phyloP scores from a whole-genome alignment of 2,888 invertebrate genomes.

The Heliconius ismenius region DNA sequence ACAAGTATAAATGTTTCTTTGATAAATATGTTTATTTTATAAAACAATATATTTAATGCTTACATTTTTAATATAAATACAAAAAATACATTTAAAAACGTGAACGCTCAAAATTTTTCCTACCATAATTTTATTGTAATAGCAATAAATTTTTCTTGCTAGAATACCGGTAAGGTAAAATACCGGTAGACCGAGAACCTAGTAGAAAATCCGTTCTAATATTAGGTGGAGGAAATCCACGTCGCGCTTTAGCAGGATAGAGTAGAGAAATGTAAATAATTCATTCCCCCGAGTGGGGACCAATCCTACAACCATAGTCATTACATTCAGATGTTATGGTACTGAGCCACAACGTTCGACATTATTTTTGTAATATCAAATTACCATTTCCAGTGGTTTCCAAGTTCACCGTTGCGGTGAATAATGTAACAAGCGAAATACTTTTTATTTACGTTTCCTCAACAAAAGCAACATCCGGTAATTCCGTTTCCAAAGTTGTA shows the following conservation, averaged over 20 bases:
- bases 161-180: too few relatives aligned
- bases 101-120: too few relatives aligned
- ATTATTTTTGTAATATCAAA: background rate
- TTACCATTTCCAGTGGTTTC: background rate
- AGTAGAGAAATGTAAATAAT: background rate
- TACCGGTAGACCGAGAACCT: background rate
- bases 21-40: too few relatives aligned
- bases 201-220: background rate
- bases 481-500: conserved; percentile 12
- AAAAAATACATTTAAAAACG: background rate
- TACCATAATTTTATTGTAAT: too few relatives aligned
- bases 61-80: background rate
- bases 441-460: conserved; percentile 14
- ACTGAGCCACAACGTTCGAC: background rate
- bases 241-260: too few relatives aligned
- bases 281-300: fast-evolving
- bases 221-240: too few relatives aligned
- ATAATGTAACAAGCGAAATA: conserved; percentile 4
- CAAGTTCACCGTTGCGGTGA: background rate
- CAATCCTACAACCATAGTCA: background rate
- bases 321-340: background rate
- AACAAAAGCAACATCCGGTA: conserved; percentile 8
- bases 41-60: background rate
- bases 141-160: background rate
- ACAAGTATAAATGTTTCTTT: background rate